Conservation (phyloP, 2,888 invertebrate species). For the Imbricaverruca yamaguchii region DNA sequence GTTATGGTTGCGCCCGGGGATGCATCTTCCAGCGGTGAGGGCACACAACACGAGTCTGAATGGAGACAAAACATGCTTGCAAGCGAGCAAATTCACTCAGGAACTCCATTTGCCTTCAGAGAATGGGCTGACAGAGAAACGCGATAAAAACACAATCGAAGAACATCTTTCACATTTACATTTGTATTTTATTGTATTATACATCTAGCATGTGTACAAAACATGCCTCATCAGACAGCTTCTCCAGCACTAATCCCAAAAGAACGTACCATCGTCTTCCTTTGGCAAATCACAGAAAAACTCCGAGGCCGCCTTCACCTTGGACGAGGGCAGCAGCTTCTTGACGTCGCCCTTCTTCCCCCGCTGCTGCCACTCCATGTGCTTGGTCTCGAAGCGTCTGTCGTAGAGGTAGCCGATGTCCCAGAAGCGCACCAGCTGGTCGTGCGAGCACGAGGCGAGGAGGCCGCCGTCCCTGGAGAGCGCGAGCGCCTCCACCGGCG, state of each 20-base stretch:
- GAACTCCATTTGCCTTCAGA: too few species aligned
- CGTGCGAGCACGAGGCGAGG: slow-evolving; percentile 9
- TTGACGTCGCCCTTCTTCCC: background rate
- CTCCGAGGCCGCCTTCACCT: background rate
- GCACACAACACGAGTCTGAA: too few species aligned
- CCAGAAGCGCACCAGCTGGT: slow-evolving; percentile 18
- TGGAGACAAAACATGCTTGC: too few species aligned
- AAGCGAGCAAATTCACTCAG: too few species aligned
- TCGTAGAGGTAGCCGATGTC: slow-evolving; percentile 10
- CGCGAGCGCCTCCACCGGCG: slow-evolving; percentile 14
- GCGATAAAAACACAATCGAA: background rate
- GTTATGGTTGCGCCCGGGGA: too few species aligned
- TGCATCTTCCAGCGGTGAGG: too few species aligned
- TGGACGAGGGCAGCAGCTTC: slow-evolving; percentile 16
- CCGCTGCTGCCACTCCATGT: slow-evolving; percentile 14
- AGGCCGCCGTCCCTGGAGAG: background rate
- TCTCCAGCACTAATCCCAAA: background rate
- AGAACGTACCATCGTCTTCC: background rate
- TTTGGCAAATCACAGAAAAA: slow-evolving; percentile 3
- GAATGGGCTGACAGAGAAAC: background rate
- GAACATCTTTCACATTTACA: background rate
- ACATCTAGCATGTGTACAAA: background rate
- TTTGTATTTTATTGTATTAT: background rate
- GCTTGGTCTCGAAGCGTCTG: background rate
- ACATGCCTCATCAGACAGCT: background rate